These are phyloP conservation scores for Drosophila antonietae DNA, from an alignment of 2,888 invertebrate genomes.

Conservation along the genomic window DNA sequence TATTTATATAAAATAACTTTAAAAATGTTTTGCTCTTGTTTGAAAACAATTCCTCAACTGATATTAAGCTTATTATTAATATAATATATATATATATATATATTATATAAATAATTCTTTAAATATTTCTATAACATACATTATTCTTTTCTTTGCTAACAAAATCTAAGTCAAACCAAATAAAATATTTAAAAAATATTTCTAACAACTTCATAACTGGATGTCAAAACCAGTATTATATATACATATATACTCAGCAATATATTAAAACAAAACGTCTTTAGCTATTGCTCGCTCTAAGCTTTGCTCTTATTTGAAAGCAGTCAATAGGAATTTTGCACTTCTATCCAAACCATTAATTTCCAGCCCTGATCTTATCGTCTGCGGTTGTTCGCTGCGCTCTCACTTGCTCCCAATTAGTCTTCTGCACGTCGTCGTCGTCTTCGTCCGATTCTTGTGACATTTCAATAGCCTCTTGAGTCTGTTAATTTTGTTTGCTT, in stretches of 20 bases:
- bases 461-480: slow-evolving; percentile 75
- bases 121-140: background rate
- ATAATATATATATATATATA: too few species aligned
- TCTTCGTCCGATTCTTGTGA: slow-evolving; percentile 60
- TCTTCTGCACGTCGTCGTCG: slow-evolving; percentile 32
- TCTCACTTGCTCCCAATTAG: slow-evolving; percentile 72
- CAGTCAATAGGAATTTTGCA: slow-evolving; percentile 4
- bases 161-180: background rate
- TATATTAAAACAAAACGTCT: background rate
- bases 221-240: background rate
- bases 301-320: background rate
- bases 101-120: background rate
- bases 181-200: background rate
- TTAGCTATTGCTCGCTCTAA: background rate
- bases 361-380: slow-evolving; percentile 46
- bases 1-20: background rate
- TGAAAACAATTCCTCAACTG: background rate
- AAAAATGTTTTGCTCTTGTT: background rate
- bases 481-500: slow-evolving; percentile 31
- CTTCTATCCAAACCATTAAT: background rate
- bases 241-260: too few species aligned
- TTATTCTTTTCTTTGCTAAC: background rate
- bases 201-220: background rate
- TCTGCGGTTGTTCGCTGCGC: slow-evolving; percentile 39
- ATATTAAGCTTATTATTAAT: background rate